A percentile compares a stretch with the other conserved stretches of the same genome.
These are phyloP conservation scores for Anniella stebbinsi DNA, from an alignment of 2,797 vertebrate genomes.

Conservation along the genomic window DNA sequence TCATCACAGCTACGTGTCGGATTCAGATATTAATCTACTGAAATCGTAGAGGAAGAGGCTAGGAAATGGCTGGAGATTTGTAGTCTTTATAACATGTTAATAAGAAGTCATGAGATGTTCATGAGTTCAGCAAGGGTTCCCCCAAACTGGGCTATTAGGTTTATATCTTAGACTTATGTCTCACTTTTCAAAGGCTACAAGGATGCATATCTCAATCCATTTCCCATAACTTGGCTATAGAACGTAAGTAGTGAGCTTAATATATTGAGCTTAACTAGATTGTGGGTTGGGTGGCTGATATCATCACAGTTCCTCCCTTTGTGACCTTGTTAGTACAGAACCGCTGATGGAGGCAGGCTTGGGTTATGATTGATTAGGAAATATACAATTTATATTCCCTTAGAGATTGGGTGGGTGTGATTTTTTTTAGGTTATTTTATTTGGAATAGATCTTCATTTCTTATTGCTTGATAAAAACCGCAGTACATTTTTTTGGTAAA, in stretches of 20 bases:
- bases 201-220: background rate
- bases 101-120: background rate
- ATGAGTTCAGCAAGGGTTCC: background rate
- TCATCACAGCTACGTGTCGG: background rate
- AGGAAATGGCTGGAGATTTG: background rate
- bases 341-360: constrained; percentile 38
- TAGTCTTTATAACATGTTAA: background rate
- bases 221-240: background rate
- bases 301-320: constrained; percentile 50
- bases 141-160: background rate
- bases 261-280: background rate
- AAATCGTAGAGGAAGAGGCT: background rate
- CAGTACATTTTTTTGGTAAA: constrained; percentile 38
- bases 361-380: constrained; percentile 68
- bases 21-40: background rate
- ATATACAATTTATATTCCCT: constrained; percentile 62
- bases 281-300: constrained; percentile 12
- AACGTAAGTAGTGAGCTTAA: background rate
- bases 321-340: constrained; percentile 39
- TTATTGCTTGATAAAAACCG: constrained; percentile 36
- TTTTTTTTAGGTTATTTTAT: constrained; percentile 63
- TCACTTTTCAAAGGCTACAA: background rate
- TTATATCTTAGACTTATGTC: background rate
- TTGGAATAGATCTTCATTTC: constrained; percentile 69
- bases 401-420: constrained; percentile 48